These are phyloP conservation scores for Zygothrica quintamaculata DNA, from an alignment of 2,888 invertebrate genomes.

Conservation along the genomic window DNA sequence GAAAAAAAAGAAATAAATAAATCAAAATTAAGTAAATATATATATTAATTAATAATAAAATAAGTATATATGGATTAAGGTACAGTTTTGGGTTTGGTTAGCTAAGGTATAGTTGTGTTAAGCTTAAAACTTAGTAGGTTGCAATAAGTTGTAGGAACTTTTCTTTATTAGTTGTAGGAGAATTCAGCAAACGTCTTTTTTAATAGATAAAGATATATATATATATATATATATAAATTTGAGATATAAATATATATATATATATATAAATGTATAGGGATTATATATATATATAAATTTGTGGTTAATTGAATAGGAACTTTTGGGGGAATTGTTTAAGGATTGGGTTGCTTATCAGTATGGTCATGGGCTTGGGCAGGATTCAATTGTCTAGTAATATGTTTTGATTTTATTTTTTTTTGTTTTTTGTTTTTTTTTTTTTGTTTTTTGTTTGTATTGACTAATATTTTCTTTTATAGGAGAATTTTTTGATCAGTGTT, in stretches of 20 bases:
- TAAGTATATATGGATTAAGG: slow-evolving; percentile 9
- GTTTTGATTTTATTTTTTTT: slow-evolving; percentile 33
- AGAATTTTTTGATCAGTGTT: slow-evolving; percentile 34
- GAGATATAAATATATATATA: no score
- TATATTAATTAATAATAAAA: no score
- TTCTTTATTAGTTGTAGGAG: slow-evolving; percentile 42
- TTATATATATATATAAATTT: slow-evolving; percentile 7
- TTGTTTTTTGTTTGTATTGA: no score
- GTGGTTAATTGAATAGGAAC: slow-evolving; percentile 52
- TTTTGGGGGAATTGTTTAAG: slow-evolving; percentile 22
- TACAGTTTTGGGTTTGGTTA: slow-evolving; percentile 21
- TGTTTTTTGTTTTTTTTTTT: no score
- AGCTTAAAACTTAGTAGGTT: slow-evolving; percentile 32
- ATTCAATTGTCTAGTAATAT: slow-evolving; percentile 46
- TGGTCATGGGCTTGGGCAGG: slow-evolving; percentile 31
- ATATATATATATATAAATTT: no score
- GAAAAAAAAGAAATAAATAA: slow-evolving; percentile 6
- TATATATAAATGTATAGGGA: no score
- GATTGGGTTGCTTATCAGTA: slow-evolving; percentile 35
- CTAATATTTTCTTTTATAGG: no score
- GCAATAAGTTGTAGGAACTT: slow-evolving; percentile 53
- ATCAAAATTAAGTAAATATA: no score
- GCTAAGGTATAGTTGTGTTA: slow-evolving; percentile 18
- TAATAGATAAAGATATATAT: no score
- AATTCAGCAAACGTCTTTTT: slow-evolving; percentile 69